These are phyloP conservation scores for Clarias macrocephalus DNA, from an alignment of 2,113 vertebrate species.

Conservation along the genomic window DNA sequence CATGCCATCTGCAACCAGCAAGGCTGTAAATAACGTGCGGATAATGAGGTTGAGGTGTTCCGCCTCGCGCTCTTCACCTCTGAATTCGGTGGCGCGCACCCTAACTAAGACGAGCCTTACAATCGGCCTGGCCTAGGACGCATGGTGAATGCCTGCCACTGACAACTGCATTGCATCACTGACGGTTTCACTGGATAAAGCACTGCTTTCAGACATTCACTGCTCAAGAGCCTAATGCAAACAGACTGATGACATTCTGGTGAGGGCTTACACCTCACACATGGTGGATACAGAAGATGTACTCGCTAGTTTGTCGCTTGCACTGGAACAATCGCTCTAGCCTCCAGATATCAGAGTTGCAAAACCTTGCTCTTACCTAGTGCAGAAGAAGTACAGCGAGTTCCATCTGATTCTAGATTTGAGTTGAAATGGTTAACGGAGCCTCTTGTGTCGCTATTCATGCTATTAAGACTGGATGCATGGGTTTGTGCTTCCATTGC, in stretches of 20 bases:
- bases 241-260: neutral
- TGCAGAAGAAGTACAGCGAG: neutral
- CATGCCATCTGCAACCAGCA: neutral
- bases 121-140: neutral
- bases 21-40: neutral
- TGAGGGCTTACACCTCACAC: neutral
- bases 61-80: neutral
- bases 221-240: neutral
- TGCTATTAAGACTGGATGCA: neutral
- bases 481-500: neutral
- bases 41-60: neutral
- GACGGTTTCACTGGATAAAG: neutral
- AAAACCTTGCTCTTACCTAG: neutral
- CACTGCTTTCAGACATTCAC: neutral
- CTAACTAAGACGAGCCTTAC: neutral
- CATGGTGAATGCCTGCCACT: neutral
- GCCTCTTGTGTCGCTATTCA: neutral
- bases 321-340: neutral
- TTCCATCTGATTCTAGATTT: neutral
- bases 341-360: neutral
- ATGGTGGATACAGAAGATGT: neutral
- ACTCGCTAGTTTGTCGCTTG: conserved; percentile 9
- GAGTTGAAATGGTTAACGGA: neutral
- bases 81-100: neutral
- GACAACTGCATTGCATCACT: conserved; percentile 4